phyloP scores from a whole-genome alignment of 92 coral and sea anemone species.

The Palythoa grandiflora region DNA sequence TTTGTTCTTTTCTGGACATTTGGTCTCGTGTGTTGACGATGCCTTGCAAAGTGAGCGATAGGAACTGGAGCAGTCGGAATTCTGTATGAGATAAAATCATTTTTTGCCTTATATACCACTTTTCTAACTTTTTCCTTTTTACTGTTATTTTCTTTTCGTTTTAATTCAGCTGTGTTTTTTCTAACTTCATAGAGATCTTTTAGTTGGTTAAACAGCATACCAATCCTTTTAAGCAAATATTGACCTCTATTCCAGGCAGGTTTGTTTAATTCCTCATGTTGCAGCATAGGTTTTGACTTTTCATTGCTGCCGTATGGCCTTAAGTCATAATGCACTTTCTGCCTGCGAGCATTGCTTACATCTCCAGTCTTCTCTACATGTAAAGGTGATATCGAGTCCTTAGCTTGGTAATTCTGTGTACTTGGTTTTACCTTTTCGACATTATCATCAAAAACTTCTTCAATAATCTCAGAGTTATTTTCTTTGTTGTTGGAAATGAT shows the following conservation, averaged over 20 bases:
- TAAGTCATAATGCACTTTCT: background rate
- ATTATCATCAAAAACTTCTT: constrained; percentile 35
- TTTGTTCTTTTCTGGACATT: constrained; percentile 28
- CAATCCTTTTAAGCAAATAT: constrained; percentile 17
- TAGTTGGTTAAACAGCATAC: constrained; percentile 29
- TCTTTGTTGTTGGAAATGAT: background rate
- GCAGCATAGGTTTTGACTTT: background rate
- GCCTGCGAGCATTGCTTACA: background rate
- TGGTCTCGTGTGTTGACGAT: constrained; percentile 40
- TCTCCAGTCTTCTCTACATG: background rate
- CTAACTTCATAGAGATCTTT: constrained; percentile 29
- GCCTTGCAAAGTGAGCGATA: constrained; percentile 23
- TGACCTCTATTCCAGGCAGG: constrained; percentile 15
- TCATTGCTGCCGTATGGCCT: background rate
- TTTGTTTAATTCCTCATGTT: background rate
- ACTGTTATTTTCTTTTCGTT: background rate
- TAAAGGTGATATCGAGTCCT: background rate
- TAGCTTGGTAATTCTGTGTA: background rate
- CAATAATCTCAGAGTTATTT: background rate
- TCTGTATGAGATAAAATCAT: background rate
- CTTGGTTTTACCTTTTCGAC: background rate
- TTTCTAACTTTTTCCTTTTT: background rate
- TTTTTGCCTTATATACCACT: background rate
- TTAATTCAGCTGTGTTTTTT: background rate
- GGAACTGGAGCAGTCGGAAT: constrained; percentile 14